These are phyloP conservation scores for Synergus itoensis DNA, from an alignment of 2,888 invertebrate species.

Conservation along the genomic window DNA sequence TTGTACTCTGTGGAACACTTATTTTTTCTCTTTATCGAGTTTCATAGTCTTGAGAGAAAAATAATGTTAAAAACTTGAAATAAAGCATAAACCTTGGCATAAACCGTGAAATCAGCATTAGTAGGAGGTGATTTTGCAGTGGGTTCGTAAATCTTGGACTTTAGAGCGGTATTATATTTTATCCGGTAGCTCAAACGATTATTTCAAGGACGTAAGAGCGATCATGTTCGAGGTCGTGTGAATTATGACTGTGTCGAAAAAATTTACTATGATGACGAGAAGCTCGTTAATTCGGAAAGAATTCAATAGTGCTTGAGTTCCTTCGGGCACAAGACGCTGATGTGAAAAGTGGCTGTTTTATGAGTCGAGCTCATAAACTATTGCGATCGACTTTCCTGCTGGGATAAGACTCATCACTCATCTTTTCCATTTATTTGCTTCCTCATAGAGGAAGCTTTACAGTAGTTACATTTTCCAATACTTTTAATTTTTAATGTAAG, in stretches of 20 bases:
- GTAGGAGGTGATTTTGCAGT: conserved; percentile 1
- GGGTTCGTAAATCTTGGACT: conserved; percentile 58
- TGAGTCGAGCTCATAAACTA: conserved; percentile 1
- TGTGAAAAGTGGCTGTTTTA: conserved; percentile 15
- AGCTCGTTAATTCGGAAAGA: conserved; percentile 38
- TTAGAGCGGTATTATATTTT: conserved; percentile 59
- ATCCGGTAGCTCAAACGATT: conserved; percentile 47
- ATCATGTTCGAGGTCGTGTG: not conserved
- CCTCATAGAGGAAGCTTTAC: too few species aligned
- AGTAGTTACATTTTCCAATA: too few species aligned
- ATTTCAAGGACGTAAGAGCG: conserved; percentile 26
- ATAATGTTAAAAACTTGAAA: not conserved
- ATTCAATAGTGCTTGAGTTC: conserved; percentile 26
- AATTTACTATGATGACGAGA: conserved; percentile 36
- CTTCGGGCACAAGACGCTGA: not conserved
- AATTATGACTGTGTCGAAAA: conserved; percentile 38
- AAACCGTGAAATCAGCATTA: not conserved
- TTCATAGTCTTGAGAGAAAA: not conserved
- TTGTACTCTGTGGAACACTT: not conserved
- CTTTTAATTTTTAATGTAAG: too few species aligned
- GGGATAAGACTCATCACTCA: conserved; percentile 16
- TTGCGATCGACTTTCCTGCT: not conserved
- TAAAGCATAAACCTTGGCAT: not conserved
- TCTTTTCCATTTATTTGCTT: not conserved
- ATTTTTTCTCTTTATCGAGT: not conserved